These are phyloP conservation scores for Falco punctatus DNA, from an alignment of 2,113 vertebrate species.

Conservation along the genomic window DNA sequence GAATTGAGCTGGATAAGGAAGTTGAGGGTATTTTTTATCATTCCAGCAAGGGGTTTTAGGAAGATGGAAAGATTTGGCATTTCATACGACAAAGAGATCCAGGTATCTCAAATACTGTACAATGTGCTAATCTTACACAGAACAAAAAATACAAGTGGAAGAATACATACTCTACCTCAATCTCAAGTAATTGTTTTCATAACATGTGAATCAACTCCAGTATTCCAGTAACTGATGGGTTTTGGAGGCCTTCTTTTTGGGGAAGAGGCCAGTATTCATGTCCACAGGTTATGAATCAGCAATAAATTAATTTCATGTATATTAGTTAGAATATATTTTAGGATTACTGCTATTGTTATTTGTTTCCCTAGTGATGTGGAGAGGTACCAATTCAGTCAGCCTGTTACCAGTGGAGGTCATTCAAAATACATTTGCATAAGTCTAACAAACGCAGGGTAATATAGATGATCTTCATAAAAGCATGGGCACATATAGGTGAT, in stretches of 20 bases:
- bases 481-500: background rate
- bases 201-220: background rate
- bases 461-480: background rate
- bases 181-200: background rate
- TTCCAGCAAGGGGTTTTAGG: background rate
- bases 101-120: background rate
- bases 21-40: background rate
- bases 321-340: background rate
- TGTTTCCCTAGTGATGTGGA: background rate
- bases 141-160: background rate
- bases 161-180: background rate
- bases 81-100: background rate
- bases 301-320: background rate
- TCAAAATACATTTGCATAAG: background rate
- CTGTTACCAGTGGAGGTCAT: background rate
- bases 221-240: background rate
- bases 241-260: background rate
- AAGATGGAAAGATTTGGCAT: background rate
- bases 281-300: background rate
- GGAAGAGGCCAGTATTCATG: background rate
- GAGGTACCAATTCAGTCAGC: background rate
- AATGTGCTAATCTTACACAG: background rate
- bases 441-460: background rate
- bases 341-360: background rate
- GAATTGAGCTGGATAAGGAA: background rate